These are phyloP conservation scores for Melanocharis versteri DNA, from an alignment of 2,113 vertebrate genomes.

Conservation along the genomic window DNA sequence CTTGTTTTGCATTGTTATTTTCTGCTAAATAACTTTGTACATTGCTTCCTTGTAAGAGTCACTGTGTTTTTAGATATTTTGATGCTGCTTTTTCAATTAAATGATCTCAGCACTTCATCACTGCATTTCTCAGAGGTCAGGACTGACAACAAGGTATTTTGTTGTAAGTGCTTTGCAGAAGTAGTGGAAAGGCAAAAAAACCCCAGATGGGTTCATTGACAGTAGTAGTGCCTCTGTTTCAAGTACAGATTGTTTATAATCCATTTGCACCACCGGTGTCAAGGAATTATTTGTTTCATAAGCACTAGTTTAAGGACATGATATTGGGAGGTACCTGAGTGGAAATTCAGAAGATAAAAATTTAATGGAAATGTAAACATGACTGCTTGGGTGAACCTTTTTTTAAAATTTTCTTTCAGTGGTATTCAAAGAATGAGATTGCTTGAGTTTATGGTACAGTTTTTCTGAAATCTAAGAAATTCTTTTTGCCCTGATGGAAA, in stretches of 20 bases:
- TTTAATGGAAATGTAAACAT: neutral
- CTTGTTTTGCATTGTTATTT: neutral
- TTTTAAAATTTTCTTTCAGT: neutral
- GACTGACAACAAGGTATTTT: neutral
- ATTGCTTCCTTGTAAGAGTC: neutral
- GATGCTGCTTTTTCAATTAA: neutral
- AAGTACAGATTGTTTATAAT: slow-evolving; percentile 38
- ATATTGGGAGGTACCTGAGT: neutral
- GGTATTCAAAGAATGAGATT: neutral
- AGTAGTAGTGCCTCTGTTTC: slow-evolving; percentile 4
- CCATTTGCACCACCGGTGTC: neutral
- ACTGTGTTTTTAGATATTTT: neutral
- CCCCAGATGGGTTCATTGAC: neutral
- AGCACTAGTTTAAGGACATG: neutral
- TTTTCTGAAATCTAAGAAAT: neutral
- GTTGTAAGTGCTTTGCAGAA: neutral
- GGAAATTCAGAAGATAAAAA: neutral
- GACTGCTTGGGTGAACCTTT: neutral
- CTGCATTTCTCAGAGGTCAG: neutral
- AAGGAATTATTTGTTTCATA: slow-evolving; percentile 19
- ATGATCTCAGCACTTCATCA: neutral
- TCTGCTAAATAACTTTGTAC: neutral
- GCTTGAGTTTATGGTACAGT: neutral
- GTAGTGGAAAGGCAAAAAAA: neutral
- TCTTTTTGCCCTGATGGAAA: neutral